Evolutionary conservation across 2,888 invertebrate species (phyloP).

Genomic region (Disparrhopalites patrizii): DNA sequence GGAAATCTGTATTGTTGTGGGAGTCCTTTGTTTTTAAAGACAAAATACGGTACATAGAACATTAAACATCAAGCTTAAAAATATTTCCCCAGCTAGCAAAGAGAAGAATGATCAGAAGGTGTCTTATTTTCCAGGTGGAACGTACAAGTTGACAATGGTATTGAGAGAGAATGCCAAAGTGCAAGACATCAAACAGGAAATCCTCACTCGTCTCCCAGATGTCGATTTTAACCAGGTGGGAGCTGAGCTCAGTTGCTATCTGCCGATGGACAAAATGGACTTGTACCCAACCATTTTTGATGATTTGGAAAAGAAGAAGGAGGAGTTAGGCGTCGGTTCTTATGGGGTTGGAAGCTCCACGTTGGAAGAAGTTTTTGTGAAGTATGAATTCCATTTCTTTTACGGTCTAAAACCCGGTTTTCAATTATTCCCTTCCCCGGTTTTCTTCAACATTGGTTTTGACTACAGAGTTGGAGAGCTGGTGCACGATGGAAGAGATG

Average conservation of each 20-base stretch:
- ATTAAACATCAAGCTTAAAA: neutral
- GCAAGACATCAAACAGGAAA: neutral
- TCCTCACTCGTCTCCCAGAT: neutral
- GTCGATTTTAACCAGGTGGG: neutral
- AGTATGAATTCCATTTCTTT: neutral
- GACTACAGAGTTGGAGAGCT: no score
- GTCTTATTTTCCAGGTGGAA: slow-evolving; percentile 56
- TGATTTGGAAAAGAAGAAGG: neutral
- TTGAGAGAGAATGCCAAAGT: neutral
- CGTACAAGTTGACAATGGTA: neutral
- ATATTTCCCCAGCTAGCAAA: neutral
- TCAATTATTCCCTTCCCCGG: no score
- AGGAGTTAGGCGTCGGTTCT: neutral
- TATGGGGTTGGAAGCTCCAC: slow-evolving; percentile 13
- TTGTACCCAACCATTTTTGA: neutral
- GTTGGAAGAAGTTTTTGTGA: slow-evolving; percentile 10
- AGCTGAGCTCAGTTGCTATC: neutral
- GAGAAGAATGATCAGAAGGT: no score
- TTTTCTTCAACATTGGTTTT: no score
- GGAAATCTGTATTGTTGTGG: slow-evolving; percentile 73
- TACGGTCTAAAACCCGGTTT: no score
- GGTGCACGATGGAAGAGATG: no score
- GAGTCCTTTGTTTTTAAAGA: slow-evolving; percentile 77
- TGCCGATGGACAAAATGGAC: neutral
- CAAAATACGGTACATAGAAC: slow-evolving; percentile 54